Evolutionary conservation across 1,140 invertebrate species (phyloP), one percentile per base, ranked within the genome.

Genomic region (Belonocnema kinseyi): DNA sequence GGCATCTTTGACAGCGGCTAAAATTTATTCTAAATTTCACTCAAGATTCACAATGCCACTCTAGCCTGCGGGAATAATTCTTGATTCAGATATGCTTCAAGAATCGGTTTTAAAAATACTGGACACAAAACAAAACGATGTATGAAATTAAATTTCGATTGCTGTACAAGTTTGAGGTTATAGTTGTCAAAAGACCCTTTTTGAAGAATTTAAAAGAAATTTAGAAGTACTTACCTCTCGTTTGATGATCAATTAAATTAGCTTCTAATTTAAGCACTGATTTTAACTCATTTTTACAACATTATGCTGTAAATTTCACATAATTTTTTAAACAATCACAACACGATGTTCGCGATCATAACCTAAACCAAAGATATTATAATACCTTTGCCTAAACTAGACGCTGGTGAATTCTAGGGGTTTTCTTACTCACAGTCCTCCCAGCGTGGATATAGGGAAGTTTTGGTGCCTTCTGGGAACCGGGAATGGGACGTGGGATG

Each of bases 261-360:
- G 4, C 61, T 66, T 66, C 40, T n/a, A 40, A 40, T 26, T 33
- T 66, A 66, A 66, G 26, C 40, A 66, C 33, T 66, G 33, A 1
- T 33, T 66, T 16, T 16, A 46, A 40, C 6, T 33, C 16, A 16
- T 66, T 26, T 66, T 66, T 66, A 66, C 61, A 66, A 46, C 40
- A 21, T 33, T 66, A 66, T 66, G 61, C 40, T 66, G 61, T 66
- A 33, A 46, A 66, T 66, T 66, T 66, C 33, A 66, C 61, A 66
- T 66, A 33, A 66, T 66, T 66, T 66, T 13, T 58, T 8, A 54
- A 54, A 58, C 56, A 33, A 58, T 58, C 56, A 26, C 40, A 66
- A 46, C 40, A 46, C 40, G 40, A 46, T 46, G 40, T 66, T 66
- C 61, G 14, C 26, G 61, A 66, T 46, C 61, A 66, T 66, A 66